Evolutionary conservation across 2,888 invertebrate species (phyloP), one percentile per base, ranked within the genome.

Genomic region (Camptogramma bilineatum): DNA sequence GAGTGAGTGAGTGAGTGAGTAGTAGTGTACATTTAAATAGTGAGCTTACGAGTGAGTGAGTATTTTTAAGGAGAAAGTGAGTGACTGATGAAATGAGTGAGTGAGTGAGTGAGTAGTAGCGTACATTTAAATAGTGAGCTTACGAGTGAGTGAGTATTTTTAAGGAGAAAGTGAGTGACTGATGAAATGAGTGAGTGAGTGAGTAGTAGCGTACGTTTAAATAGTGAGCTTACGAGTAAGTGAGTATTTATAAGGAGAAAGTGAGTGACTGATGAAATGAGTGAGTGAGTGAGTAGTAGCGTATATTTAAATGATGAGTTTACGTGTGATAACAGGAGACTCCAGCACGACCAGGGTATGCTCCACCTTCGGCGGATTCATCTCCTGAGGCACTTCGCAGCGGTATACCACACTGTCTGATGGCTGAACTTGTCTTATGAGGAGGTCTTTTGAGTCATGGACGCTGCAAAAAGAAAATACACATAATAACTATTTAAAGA

Each of bases 271-370:
- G 24, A 5, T 24, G 24, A 24, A 24, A 24, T 2, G 24, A 24
- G 4, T 4, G 5, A 34, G 34, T 34, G 10, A 9, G 34, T 16
- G 7, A 44, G 13, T 7, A 42, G 4, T n/a, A 42, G n/a, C 8
- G 13, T 7, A 34, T 34, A n/a, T 42, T 16, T 4, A n/a, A 42
- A 4, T 34, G 9, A 34, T 4, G 42, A 42, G 83, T 88, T 87
- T 62, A 91, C 91, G 75, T 51, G 74, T 62, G 31, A 89, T 83
- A 53, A 67, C 75, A 0, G 91, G 86, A 4, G 78, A 48, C 44
- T 84, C 81, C 0, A 72, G 42, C 0, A 90, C 79, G 0, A 77
- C 53, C 0, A 92, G 48, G 0, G 75, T 81, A 42, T 92, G 91
- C 16, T 83, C 81, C n/a, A 91, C 74, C 0, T 65, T 58, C 0